Conservation (phyloP, 1,140 invertebrate genomes). For the Dysdera silvatica region DNA sequence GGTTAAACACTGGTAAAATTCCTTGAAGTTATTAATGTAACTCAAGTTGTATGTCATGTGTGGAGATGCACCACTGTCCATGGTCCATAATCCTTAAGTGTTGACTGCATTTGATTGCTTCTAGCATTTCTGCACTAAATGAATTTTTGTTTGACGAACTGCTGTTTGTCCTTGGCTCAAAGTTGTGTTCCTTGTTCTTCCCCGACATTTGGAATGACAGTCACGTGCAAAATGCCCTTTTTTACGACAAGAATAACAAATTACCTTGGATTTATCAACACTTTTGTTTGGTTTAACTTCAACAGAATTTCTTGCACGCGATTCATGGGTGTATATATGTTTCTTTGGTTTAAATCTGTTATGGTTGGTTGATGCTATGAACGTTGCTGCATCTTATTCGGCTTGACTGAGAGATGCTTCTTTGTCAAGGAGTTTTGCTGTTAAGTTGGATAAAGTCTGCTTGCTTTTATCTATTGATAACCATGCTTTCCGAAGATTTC, state of each 20-base stretch:
- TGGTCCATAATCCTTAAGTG: too few relatives aligned
- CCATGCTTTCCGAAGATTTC: conserved; percentile 5
- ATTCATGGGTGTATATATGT: too few relatives aligned
- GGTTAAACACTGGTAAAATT: too few relatives aligned
- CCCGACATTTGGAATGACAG: background rate
- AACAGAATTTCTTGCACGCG: too few relatives aligned
- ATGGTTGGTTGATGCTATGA: background rate
- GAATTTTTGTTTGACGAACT: background rate
- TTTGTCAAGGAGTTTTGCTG: background rate
- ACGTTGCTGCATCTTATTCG: background rate
- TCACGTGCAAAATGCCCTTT: background rate
- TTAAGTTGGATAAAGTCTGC: conserved; percentile 2
- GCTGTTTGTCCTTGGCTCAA: background rate
- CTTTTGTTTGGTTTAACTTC: background rate
- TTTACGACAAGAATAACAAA: background rate
- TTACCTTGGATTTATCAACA: background rate
- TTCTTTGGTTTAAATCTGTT: background rate
- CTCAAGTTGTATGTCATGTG: background rate
- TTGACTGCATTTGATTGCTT: background rate
- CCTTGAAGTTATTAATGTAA: too few relatives aligned
- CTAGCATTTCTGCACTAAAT: background rate
- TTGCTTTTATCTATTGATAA: background rate
- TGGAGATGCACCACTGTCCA: background rate
- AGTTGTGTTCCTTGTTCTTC: too few relatives aligned
- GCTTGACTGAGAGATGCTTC: background rate